A percentile compares a stretch with the other conserved stretches of the same genome.
Conservation (phyloP, 2,113 vertebrate genomes). For the Calcarius ornatus region DNA sequence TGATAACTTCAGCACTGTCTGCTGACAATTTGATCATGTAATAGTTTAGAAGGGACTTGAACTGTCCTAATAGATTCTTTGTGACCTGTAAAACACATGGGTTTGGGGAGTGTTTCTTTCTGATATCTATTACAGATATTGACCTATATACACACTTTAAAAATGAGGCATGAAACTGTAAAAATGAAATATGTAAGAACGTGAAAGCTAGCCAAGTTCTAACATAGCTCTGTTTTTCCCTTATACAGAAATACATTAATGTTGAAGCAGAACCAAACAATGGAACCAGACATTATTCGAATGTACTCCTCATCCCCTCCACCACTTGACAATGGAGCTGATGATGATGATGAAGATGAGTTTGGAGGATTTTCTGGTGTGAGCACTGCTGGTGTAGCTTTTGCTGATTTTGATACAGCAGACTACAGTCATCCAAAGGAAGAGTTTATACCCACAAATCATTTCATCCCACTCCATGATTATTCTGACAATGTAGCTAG, state of each 20-base stretch:
- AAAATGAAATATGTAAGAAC: background rate
- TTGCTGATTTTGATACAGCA: constrained; percentile 75
- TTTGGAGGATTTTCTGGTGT: constrained; percentile 86
- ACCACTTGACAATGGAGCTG: constrained; percentile 82
- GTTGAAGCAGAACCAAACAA: constrained; percentile 71
- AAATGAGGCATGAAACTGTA: background rate
- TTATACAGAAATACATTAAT: constrained; percentile 74
- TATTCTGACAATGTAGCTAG: constrained; percentile 74
- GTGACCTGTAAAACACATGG: background rate
- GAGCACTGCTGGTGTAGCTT: constrained; percentile 73
- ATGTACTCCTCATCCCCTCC: constrained; percentile 88
- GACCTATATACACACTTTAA: background rate
- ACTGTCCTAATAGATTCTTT: background rate
- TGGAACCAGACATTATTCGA: constrained; percentile 89
- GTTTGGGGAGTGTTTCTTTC: background rate
- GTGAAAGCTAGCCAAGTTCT: background rate
- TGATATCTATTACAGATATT: background rate
- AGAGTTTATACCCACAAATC: constrained; percentile 76
- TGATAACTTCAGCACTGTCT: background rate
- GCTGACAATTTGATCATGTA: background rate
- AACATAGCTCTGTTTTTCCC: background rate
- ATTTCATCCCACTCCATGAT: constrained; percentile 75
- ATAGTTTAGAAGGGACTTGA: background rate
- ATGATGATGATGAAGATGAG: constrained; percentile 89
- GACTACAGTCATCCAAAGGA: constrained; percentile 69